These are phyloP conservation scores for Trisateles emortualis DNA, from an alignment of 2,888 invertebrate genomes.

Conservation along the genomic window DNA sequence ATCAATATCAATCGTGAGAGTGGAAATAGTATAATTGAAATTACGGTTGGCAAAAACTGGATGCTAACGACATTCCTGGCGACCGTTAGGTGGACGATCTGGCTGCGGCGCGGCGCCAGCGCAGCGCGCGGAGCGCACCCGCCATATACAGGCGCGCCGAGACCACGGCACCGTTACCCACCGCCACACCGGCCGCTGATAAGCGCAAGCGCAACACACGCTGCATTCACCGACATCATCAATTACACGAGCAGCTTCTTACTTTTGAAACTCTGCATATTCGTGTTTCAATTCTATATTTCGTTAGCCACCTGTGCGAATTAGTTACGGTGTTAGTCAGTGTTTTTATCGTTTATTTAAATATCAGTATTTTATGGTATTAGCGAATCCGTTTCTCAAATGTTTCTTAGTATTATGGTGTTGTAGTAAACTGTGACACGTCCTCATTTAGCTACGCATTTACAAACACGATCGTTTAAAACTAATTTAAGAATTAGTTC, in stretches of 20 bases:
- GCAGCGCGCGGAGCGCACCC: slow-evolving; percentile 51
- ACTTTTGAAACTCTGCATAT: slow-evolving; percentile 35
- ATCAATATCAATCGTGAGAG: slow-evolving; percentile 61
- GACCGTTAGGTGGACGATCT: slow-evolving; percentile 79
- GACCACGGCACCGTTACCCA: slow-evolving; percentile 40
- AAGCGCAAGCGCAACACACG: slow-evolving; percentile 58
- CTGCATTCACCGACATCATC: slow-evolving; percentile 53
- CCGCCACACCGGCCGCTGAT: slow-evolving; percentile 50
- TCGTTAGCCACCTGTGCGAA: slow-evolving; percentile 3
- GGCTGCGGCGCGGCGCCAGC: slow-evolving; percentile 56
- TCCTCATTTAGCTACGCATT: not conserved
- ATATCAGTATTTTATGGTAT: slow-evolving; percentile 7
- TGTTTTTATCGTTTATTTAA: slow-evolving; percentile 6
- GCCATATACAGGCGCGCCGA: slow-evolving; percentile 50
- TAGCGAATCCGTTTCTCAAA: not conserved
- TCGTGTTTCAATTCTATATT: slow-evolving; percentile 9
- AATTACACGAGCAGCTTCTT: slow-evolving; percentile 50
- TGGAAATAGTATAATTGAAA: slow-evolving; percentile 69
- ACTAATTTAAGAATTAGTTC: not conserved
- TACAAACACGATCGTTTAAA: not conserved
- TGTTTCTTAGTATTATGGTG: slow-evolving; percentile 3
- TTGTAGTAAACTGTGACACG: slow-evolving; percentile 2
- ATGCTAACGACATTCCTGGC: slow-evolving; percentile 77
- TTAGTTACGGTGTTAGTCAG: slow-evolving; percentile 3
- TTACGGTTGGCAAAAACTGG: slow-evolving; percentile 72